Evolutionary conservation across 2,888 invertebrate genomes (phyloP).

Genomic region (Polydrusus tereticollis): DNA sequence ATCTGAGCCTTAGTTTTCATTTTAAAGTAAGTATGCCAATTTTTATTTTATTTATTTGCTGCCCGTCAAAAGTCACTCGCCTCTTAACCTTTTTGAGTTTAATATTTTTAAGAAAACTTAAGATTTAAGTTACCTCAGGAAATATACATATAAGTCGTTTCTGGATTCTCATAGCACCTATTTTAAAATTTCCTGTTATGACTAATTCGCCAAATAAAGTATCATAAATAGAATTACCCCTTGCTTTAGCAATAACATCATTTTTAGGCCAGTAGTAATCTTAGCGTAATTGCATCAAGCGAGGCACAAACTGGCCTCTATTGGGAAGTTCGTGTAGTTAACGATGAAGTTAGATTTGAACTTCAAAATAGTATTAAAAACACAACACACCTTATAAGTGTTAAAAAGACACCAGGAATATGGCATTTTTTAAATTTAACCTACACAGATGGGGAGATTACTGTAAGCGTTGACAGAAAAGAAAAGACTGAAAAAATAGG

Average conservation of each 20-base stretch:
- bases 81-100: too few species aligned
- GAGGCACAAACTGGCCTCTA: conserved; percentile 84
- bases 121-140: too few species aligned
- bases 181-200: too few species aligned
- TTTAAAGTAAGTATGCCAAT: conserved; percentile 85
- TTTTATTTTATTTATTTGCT: too few species aligned
- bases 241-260: conserved; percentile 64
- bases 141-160: too few species aligned
- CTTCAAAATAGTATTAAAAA: conserved; percentile 82
- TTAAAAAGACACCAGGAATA: conserved; percentile 83
- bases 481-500: conserved; percentile 73
- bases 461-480: conserved; percentile 81
- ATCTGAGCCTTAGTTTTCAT: conserved; percentile 84
- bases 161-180: too few species aligned
- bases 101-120: too few species aligned
- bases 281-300: conserved; percentile 88
- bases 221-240: too few species aligned
- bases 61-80: too few species aligned
- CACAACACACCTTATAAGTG: conserved; percentile 82
- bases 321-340: conserved; percentile 90
- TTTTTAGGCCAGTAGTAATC: conserved; percentile 84
- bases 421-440: conserved; percentile 88
- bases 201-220: too few species aligned
- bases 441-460: conserved; percentile 81
- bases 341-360: conserved; percentile 89